Evolutionary conservation across 2,113 vertebrate genomes (phyloP), one percentile per base, ranked within the genome.

Genomic region (Coptodon rendalli): DNA sequence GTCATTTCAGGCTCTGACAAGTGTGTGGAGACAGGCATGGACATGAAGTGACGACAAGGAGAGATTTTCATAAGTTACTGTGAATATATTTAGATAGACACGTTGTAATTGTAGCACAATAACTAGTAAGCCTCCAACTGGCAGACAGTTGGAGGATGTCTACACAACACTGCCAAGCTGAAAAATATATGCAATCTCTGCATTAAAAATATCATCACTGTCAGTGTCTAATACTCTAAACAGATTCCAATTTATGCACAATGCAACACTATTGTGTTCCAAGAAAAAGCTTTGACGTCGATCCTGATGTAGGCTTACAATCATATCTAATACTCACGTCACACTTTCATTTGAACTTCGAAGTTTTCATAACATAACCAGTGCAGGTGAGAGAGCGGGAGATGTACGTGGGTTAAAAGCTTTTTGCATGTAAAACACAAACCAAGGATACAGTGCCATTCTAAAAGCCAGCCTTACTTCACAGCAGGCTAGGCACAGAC

Each of bases 241-340:
- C 16, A 76, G 24, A 34, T 81, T 89, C 10, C 16, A 87, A 82
- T 85, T 84, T 45, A 27, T 84, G 59, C 52, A 68, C 73, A 45
- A 68, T 85, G 61, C 53, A 85, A 86, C 56, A 13, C 36, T 54
- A 29, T 29, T 80, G 29, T 83, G 10, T 79, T 50, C 48, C 43
- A 76, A 54, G 86, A 9, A 13, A 87, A 83, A 59, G 57, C 78
- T 57, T 59, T 83, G 56, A 84, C 29, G 48, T 86, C 29, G 27
- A 89, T 83, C 61, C 68, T 83, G 56, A 90, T 82, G 43, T 22
- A 84, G 76, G 45, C 6, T 57, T 83, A 87, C 82, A 87, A 85
- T 83, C 36, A 40, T 50, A 82, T 85, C 48, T 40, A 82, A 89
- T 66, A 17, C 22, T 31, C 13, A 36, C 45, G 3, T 90, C 57